A percentile compares a stretch with the other conserved stretches of the same genome.
Evolutionary conservation across 2,797 vertebrate genomes (phyloP).

Genomic region (Rhadinocentrus ornatus): DNA sequence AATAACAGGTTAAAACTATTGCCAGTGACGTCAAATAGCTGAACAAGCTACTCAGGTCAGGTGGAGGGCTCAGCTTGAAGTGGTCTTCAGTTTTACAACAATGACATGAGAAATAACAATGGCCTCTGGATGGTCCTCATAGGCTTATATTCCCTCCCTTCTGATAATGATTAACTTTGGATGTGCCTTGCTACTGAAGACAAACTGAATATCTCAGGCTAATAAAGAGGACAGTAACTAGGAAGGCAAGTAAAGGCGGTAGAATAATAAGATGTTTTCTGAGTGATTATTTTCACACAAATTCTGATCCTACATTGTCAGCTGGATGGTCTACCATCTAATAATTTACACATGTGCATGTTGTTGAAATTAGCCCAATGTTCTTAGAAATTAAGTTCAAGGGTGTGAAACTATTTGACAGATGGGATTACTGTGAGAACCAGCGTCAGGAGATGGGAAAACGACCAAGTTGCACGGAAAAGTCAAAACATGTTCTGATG

Average conservation of each 20-base stretch:
- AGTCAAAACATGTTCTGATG: slow-evolving; percentile 70
- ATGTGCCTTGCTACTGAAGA: slow-evolving; percentile 37
- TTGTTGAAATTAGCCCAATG: slow-evolving; percentile 12
- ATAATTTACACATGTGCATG: slow-evolving; percentile 35
- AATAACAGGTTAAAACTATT: slow-evolving; percentile 11
- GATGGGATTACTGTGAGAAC: slow-evolving; percentile 30
- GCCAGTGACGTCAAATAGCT: slow-evolving; percentile 40
- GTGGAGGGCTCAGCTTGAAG: slow-evolving; percentile 23
- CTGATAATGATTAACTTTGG: slow-evolving; percentile 53
- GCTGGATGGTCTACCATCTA: slow-evolving; percentile 10
- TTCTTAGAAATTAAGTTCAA: slow-evolving; percentile 36
- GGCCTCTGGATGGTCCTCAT: slow-evolving; percentile 51
- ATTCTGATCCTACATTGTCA: slow-evolving; percentile 12
- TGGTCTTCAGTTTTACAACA: slow-evolving; percentile 32
- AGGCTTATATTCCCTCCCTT: slow-evolving; percentile 34
- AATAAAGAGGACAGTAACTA: slow-evolving; percentile 43
- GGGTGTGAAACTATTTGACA: slow-evolving; percentile 61
- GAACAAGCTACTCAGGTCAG: slow-evolving; percentile 31
- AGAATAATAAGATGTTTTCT: slow-evolving; percentile 53
- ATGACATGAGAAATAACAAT: slow-evolving; percentile 44
- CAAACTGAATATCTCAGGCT: slow-evolving; percentile 40
- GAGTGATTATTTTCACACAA: slow-evolving; percentile 30
- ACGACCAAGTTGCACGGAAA: slow-evolving; percentile 49
- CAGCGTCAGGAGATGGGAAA: slow-evolving; percentile 45
- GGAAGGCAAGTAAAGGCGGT: slow-evolving; percentile 33